Evolutionary conservation across 2,113 vertebrate species (phyloP).

Genomic region (Hemiscyllium ocellatum): DNA sequence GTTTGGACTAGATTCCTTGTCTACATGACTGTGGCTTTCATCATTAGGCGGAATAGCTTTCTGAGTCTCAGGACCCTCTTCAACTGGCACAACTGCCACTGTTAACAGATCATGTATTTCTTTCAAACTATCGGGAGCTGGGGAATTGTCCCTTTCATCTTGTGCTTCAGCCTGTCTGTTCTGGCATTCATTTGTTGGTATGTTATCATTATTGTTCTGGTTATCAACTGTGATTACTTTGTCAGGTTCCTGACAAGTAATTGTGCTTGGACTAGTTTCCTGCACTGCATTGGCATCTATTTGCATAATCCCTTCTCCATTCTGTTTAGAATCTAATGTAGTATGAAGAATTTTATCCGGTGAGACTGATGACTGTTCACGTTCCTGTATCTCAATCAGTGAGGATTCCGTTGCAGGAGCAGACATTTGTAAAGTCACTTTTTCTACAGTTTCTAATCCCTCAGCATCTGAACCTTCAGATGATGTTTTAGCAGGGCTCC

Average conservation of each 20-base stretch:
- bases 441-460: not conserved
- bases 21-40: not conserved
- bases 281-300: not conserved
- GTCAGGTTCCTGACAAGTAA: not conserved
- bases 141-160: not conserved
- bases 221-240: not conserved
- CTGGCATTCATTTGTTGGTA: not conserved
- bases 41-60: slow-evolving; percentile 14
- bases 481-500: slow-evolving; percentile 55
- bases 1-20: not conserved
- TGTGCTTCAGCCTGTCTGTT: not conserved
- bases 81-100: not conserved
- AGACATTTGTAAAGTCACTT: not conserved
- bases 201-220: not conserved
- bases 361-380: not conserved
- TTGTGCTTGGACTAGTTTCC: not conserved
- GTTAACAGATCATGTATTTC: slow-evolving; percentile 54
- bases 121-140: slow-evolving; percentile 48
- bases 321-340: not conserved
- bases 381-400: not conserved
- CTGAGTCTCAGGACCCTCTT: not conserved
- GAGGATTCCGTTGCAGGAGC: not conserved
- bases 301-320: slow-evolving; percentile 13
- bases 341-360: not conserved
- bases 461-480: not conserved